Evolutionary conservation across 2,113 vertebrate species (phyloP), one percentile per base, ranked within the genome.

Genomic region (Platichthys flesus): DNA sequence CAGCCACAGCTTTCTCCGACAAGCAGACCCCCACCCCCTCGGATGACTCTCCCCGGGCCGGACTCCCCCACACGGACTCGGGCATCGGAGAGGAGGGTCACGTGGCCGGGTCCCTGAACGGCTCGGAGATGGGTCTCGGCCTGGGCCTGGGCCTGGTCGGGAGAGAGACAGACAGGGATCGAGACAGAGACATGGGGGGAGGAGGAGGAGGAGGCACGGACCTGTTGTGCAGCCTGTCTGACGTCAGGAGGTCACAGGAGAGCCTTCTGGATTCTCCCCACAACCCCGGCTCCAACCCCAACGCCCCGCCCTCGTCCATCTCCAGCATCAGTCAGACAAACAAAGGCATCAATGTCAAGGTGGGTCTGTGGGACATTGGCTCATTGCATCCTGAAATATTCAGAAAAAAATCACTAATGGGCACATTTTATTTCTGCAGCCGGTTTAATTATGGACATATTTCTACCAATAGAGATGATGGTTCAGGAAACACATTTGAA

Each of bases 331-430:
- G 96, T 89, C 98, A 99, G 89, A 88, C 93, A 73, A 97, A 95
- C 88, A 99, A 98, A 94, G 97, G 98, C 90, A 99, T 99, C 90
- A 99, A 99, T 64, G 97, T 99, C 56, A 99, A 97, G 90, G 92
- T 92, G 57, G 23, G 81, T 16, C 9, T 49, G 5, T 61, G 52
- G 35, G 23, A 10, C 6, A 18, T 9, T 16, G 28, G 42, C n/a
- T 61, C 40, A 31, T 15, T 21, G 2, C 7, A 16, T 56, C 26
- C 18, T 55, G 6, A 56, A 51, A 35, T 58, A 24, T 45, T 16
- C 5, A 31, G 31, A 6, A 55, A 47, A 13, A 47, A 13, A 1
- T 3, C 15, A 37, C 31, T 37, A 7, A 31, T 31, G 16, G 28
- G 16, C 3, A 12, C 18, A 8, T 20, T 26, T 3, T 0, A 14